Conservation (phyloP, 2,888 invertebrate genomes). For the Heliconius cydno region DNA sequence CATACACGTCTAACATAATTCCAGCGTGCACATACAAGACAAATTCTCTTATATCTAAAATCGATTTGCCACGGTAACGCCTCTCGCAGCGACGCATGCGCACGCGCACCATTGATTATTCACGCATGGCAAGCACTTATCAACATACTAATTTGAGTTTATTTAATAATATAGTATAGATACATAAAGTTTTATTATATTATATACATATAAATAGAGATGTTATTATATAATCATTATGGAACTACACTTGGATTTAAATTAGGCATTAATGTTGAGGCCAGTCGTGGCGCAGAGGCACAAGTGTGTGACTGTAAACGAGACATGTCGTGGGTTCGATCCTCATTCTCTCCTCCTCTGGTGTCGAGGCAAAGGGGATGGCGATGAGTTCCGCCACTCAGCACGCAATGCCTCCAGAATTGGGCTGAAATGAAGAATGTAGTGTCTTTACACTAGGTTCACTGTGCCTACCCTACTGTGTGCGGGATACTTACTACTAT, state of each 20-base stretch:
- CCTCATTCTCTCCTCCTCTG: too few species aligned
- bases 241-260: neutral
- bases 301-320: too few species aligned
- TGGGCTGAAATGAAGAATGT: too few species aligned
- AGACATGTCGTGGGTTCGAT: too few species aligned
- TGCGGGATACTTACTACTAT: too few species aligned
- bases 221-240: neutral
- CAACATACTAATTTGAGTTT: conserved; percentile 28
- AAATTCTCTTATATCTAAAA: conserved; percentile 35
- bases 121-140: conserved; percentile 37
- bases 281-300: too few species aligned
- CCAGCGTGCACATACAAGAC: conserved; percentile 20
- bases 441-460: too few species aligned
- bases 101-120: conserved; percentile 42
- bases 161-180: conserved; percentile 30
- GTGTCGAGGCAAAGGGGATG: too few species aligned
- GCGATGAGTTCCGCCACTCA: too few species aligned
- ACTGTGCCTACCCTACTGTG: too few species aligned
- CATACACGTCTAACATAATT: conserved; percentile 11
- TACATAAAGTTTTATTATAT: neutral
- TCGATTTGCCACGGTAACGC: conserved; percentile 40
- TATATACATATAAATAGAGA: neutral
- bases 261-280: neutral
- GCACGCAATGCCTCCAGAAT: too few species aligned
- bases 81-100: conserved; percentile 33